Percentiles rank a stretch among this genome's conserved stretches.
These are phyloP conservation scores for Formica selysi DNA, from an alignment of 1,140 invertebrate species.

Conservation along the genomic window DNA sequence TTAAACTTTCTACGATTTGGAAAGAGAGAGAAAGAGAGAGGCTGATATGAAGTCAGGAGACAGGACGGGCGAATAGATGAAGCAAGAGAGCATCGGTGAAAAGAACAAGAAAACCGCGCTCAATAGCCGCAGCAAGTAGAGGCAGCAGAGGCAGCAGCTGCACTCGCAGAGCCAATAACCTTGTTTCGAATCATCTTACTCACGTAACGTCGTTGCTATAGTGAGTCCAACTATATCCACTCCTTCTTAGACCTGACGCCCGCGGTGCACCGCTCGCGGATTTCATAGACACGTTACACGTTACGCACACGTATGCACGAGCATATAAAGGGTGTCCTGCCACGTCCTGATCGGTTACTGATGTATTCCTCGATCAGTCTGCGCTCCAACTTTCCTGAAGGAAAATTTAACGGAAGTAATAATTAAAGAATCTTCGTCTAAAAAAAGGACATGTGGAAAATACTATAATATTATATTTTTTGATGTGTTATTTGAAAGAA, in stretches of 20 bases:
- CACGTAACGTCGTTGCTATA: constrained; percentile 75
- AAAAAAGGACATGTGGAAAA: background rate
- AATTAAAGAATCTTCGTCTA: background rate
- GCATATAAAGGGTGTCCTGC: constrained; percentile 33
- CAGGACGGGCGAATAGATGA: constrained; percentile 12
- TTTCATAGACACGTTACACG: constrained; percentile 35
- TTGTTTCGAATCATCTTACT: constrained; percentile 82
- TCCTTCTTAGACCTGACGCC: constrained; percentile 64
- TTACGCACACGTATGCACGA: constrained; percentile 30
- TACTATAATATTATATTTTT: background rate
- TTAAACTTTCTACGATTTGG: background rate
- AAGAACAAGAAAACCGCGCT: constrained; percentile 54
- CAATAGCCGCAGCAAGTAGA: constrained; percentile 75
- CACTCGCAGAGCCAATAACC: constrained; percentile 79
- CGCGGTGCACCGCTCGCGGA: constrained; percentile 54
- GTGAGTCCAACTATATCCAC: constrained; percentile 71
- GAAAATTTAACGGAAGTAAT: background rate
- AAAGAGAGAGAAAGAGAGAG: background rate
- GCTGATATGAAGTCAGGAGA: constrained; percentile 18
- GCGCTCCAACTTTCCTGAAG: background rate
- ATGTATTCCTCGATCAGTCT: background rate
- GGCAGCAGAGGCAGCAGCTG: constrained; percentile 71
- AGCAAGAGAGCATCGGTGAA: constrained; percentile 30
- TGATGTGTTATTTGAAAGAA: background rate
- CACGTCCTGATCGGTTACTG: background rate